Base-by-base conservation (phyloP, 1,140 invertebrate species). In the Centruroides sculpturatus region DNA sequence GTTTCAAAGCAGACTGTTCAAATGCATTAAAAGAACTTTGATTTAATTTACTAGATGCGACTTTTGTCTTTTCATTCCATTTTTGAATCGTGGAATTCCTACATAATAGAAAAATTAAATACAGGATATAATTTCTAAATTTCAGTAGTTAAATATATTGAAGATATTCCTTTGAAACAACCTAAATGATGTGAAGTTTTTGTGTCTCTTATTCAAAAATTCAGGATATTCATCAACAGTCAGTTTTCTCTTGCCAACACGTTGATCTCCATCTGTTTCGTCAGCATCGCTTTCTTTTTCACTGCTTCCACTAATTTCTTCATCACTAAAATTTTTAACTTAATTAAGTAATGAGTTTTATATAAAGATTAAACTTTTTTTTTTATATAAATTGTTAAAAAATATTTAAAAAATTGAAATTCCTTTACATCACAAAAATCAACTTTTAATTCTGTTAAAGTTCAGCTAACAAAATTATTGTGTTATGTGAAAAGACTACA, bases 11-110 rank as follows among this genome's bases (percentile, higher is more conserved):
- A 47, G 85, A 78, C 64, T 87, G 85, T 66, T 87, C 83, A 68
- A 84, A 82, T 13, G 80, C 79, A 73, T 69, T 70, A 74, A 84
- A 81, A 75, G 83, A 61, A 64, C 83, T 80, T 66, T 70, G 47
- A 58, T 76, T 79, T 9, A 74, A 49, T 66, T 71, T 74, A 7
- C 71, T 72, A 41, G 69, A 66, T 3, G 82, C 77, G 13, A 89
- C 70, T 66, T 82, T 79, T 0, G 89, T 95, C 72, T 90, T 92
- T 60, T 93, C 87, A 75, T 92, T 86, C 92, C 92, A 98, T 72
- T 92, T 92, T 67, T 92, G 82, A 62, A 95, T 71, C 9, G 71
- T 72, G 4, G 63, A 53, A 63, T 74, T 69, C 65, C 73, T 73
- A 57, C 10, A 56, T 48, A 36, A 34, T 35, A 48, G 10, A 34